These are phyloP conservation scores for Ptilodon capucinus DNA, from an alignment of 2,888 invertebrate genomes.

Conservation along the genomic window DNA sequence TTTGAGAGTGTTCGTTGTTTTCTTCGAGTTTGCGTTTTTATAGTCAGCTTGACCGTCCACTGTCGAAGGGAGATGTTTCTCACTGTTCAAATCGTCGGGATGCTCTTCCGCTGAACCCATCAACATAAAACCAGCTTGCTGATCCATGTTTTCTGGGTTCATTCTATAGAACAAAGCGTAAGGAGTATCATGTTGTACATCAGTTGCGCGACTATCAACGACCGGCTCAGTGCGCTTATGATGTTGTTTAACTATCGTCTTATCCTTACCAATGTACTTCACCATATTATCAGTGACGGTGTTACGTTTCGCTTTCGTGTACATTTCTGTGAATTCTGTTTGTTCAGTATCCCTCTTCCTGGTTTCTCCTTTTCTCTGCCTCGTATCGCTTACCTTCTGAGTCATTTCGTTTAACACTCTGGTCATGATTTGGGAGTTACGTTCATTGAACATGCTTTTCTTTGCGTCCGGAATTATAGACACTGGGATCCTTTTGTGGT, in stretches of 20 bases:
- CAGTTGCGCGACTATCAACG: neutral
- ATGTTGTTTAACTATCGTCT: conserved; percentile 20
- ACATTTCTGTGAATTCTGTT: conserved; percentile 5
- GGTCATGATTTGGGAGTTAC: conserved; percentile 29
- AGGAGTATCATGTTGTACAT: conserved; percentile 36
- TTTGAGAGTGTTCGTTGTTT: conserved; percentile 24
- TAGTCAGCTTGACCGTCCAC: conserved; percentile 19
- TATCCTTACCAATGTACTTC: conserved; percentile 44
- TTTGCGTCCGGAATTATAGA: conserved; percentile 22
- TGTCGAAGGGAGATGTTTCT: conserved; percentile 16
- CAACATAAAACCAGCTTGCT: conserved; percentile 29
- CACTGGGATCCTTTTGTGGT: conserved; percentile 23
- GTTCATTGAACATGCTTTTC: conserved; percentile 24
- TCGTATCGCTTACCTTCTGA: conserved; percentile 28
- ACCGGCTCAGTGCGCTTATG: neutral
- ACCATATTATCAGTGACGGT: conserved; percentile 35
- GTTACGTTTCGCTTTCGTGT: conserved; percentile 34
- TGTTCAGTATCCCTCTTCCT: conserved; percentile 31
- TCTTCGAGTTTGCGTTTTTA: conserved; percentile 14
- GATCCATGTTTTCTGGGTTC: conserved; percentile 44
- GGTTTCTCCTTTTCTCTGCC: conserved; percentile 32
- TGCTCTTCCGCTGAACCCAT: conserved; percentile 26
- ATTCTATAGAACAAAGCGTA: conserved; percentile 61
- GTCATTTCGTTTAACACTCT: conserved; percentile 37
- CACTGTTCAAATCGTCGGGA: conserved; percentile 17